Base-by-base conservation (phyloP, 2,888 invertebrate species). In the Choristoneura rosaceana region DNA sequence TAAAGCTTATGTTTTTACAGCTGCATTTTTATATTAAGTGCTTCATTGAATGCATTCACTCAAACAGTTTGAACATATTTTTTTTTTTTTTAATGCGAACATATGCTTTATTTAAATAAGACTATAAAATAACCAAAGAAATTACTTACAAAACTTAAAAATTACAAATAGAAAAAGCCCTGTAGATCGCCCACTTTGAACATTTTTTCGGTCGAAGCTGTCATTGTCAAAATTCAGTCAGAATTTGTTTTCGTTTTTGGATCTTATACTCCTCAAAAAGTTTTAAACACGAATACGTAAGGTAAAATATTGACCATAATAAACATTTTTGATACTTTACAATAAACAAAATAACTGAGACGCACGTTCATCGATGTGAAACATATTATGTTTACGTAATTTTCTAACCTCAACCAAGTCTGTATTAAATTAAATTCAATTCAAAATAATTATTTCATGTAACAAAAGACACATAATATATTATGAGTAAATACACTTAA, bases 371-470 rank as follows among this genome's bases (percentile, higher is more conserved):
- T 33, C 43, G 17, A 61, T 38, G 8, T 3, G 33, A 70, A 34
- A 43, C 70, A 14, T 75, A 75, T 79, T 78, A 85, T 84, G 87
- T 90, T 90, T 90, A 90, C 88, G 89, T 89, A 89, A 89, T 87
- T 87, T 80, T 62, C 66, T 78, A 80, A 80, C 79, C 80, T 78
- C 65, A 41, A 47, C 65, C 38, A 8, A 45, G 14, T 69, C 7
- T 45, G 15, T 52, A 62, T n/a, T n/a, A n/a, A n/a, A n/a, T n/a
- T n/a, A n/a, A n/a, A n/a, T n/a, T n/a, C n/a, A n/a, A n/a, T n/a
- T n/a, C n/a, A n/a, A n/a, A n/a, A n/a, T n/a, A n/a, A n/a, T n/a
- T n/a, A n/a, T n/a, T n/a, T n/a, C n/a, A n/a, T n/a, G n/a, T n/a
- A n/a, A n/a, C n/a, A n/a, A n/a, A n/a, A n/a, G n/a, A n/a, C n/a